A percentile compares a stretch with the other conserved stretches of the same genome.
Conservation (phyloP, 2,888 invertebrate species). For the Iselma pallidipennis region DNA sequence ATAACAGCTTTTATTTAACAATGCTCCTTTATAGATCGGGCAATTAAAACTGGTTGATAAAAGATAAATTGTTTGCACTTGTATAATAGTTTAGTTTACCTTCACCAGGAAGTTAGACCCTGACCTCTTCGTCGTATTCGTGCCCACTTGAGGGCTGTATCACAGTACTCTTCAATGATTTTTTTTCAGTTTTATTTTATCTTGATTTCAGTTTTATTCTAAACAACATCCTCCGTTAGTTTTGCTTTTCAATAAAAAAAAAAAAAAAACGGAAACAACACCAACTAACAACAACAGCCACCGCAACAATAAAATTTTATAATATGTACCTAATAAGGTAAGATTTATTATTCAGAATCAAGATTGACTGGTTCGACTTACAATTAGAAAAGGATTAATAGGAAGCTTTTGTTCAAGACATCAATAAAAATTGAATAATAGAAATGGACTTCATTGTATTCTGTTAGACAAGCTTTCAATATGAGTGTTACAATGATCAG, state of each 20-base stretch:
- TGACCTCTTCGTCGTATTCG: slow-evolving; percentile 3
- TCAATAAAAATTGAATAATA: too few species aligned
- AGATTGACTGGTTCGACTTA: background rate
- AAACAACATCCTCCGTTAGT: background rate
- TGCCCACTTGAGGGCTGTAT: slow-evolving; percentile 7
- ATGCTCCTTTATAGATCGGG: background rate
- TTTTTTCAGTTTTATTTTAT: background rate
- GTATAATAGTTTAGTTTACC: background rate
- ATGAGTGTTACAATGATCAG: too few species aligned
- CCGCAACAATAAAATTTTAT: background rate
- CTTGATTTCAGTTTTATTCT: background rate
- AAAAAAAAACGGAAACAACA: too few species aligned
- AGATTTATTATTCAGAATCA: background rate
- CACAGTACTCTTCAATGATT: background rate
- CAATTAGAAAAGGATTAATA: too few species aligned
- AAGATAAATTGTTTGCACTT: background rate
- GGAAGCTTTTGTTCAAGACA: too few species aligned
- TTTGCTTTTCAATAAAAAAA: background rate
- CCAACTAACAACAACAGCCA: background rate
- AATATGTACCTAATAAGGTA: background rate
- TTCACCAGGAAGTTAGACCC: slow-evolving; percentile 6
- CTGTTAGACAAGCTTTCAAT: too few species aligned
- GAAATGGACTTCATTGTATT: too few species aligned
- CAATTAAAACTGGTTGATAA: background rate
- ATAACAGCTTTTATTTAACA: background rate